Evolutionary conservation across 2,888 invertebrate species (phyloP).

Genomic region (Drosophila austrosaltans): DNA sequence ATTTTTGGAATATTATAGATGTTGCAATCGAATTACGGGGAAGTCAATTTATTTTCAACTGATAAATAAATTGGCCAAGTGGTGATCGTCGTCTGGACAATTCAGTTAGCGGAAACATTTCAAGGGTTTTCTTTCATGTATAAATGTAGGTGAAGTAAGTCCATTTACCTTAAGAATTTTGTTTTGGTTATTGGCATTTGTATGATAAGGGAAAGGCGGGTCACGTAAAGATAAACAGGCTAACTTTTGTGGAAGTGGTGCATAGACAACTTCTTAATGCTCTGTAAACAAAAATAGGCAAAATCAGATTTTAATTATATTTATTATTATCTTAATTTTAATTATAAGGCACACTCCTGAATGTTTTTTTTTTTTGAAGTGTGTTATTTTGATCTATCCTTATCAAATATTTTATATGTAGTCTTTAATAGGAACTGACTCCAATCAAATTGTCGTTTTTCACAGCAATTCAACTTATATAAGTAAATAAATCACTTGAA

Average conservation of each 20-base stretch:
- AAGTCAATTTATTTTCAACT: conserved; percentile 7
- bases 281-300: background rate
- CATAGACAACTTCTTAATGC: background rate
- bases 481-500: too few species aligned
- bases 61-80: background rate
- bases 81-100: background rate
- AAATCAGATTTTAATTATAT: background rate
- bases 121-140: background rate
- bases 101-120: conserved; percentile 5
- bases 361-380: too few species aligned
- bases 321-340: background rate
- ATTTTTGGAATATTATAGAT: conserved; percentile 1
- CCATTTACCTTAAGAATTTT: conserved; percentile 13
- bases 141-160: background rate
- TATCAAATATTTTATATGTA: too few species aligned
- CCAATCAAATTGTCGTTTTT: too few species aligned
- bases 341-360: too few species aligned
- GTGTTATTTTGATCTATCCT: too few species aligned
- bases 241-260: background rate
- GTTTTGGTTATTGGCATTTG: conserved; percentile 1
- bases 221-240: background rate
- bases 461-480: too few species aligned
- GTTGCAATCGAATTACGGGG: conserved; percentile 2
- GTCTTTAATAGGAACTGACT: too few species aligned
- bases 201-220: conserved; percentile 8